Conservation (phyloP, 64 coral and sea anemone genomes). For the Hydrozoanthus tunicans region DNA sequence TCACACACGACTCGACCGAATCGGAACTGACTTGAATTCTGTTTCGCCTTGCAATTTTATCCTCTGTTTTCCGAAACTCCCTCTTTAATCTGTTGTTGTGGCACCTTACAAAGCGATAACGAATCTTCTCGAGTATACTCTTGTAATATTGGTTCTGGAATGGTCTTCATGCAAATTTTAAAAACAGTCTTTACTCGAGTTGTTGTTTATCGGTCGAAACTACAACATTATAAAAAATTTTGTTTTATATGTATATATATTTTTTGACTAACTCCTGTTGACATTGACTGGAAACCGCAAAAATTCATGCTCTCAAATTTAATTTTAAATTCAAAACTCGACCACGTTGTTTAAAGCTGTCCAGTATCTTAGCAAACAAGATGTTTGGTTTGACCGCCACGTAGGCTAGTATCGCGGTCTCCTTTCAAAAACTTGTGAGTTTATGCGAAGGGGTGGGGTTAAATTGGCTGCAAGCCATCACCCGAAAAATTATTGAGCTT, state of each 20-base stretch:
- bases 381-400: slow-evolving; percentile 4
- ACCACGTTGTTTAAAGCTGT: background rate
- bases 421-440: background rate
- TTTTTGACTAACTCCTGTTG: background rate
- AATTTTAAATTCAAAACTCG: no score
- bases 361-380: slow-evolving; percentile 5
- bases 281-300: background rate
- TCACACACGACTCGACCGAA: background rate
- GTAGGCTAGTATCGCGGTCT: background rate
- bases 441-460: background rate
- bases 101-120: background rate
- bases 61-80: background rate
- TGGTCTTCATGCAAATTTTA: no score
- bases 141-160: background rate
- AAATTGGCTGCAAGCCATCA: slow-evolving; percentile 21
- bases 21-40: slow-evolving; percentile 48
- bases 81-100: background rate
- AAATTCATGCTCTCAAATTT: background rate
- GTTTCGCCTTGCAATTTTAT: background rate
- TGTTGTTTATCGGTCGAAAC: background rate
- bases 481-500: background rate
- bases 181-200: background rate
- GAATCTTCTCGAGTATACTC: background rate
- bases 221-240: background rate
- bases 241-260: background rate